phyloP scores from a whole-genome alignment of 53 echinoderm and acorn worm species.

The Luidia sarsii region DNA sequence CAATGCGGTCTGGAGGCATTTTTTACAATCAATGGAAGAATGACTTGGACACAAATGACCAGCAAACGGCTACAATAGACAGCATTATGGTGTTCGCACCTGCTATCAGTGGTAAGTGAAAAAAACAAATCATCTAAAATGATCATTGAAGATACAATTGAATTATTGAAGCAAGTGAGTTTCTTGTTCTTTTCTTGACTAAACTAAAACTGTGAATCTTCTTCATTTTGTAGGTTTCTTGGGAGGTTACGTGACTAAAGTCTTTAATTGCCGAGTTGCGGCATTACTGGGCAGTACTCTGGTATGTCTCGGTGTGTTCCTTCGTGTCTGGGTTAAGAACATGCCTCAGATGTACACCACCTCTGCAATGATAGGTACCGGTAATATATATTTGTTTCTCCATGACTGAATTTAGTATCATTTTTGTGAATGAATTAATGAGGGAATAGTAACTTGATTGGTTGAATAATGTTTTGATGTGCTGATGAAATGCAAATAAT shows the following conservation, averaged over 20 bases:
- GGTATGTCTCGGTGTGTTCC: not conserved
- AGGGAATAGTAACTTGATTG: not conserved
- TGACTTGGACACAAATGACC: not conserved
- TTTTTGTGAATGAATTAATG: not conserved
- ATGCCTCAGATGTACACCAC: slow-evolving; percentile 5
- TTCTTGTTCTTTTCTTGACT: too few species aligned
- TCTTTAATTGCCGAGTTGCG: not conserved
- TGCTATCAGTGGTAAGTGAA: not conserved
- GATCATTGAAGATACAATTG: too few species aligned
- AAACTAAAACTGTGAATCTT: too few species aligned
- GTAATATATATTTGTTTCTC: not conserved
- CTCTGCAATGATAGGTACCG: not conserved
- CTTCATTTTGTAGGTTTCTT: not conserved
- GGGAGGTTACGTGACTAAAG: not conserved
- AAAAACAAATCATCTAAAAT: too few species aligned
- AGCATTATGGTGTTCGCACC: not conserved
- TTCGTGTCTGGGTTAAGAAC: not conserved
- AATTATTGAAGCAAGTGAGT: too few species aligned
- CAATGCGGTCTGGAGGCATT: not conserved
- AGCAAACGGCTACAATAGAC: not conserved
- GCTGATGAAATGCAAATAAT: not conserved
- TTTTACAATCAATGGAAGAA: not conserved
- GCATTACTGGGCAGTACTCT: not conserved
- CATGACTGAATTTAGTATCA: not conserved
- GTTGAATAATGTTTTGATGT: not conserved